A percentile compares a stretch with the other conserved stretches of the same genome.
Conservation (phyloP, 2,888 invertebrate genomes). For the Pristionchus mayeri region DNA sequence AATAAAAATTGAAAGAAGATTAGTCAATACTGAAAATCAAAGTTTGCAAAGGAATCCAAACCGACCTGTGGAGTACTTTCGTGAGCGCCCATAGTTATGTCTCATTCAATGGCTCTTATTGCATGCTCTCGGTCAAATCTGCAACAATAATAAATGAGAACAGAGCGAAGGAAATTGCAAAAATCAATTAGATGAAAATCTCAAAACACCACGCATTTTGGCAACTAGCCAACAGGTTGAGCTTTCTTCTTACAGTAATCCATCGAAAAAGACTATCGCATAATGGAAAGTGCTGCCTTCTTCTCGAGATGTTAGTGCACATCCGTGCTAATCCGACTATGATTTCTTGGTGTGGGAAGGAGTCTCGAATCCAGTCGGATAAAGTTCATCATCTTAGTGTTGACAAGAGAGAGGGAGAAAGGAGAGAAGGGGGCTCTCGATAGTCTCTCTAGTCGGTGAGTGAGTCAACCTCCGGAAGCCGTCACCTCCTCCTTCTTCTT, state of each 20-base stretch:
- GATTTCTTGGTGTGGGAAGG: background rate
- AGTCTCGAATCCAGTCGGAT: background rate
- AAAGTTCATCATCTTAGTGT: constrained; percentile 8
- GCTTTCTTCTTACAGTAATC: background rate
- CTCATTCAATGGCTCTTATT: background rate
- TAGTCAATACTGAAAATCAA: too few species aligned
- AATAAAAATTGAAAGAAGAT: background rate
- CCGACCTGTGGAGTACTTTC: constrained; percentile 38
- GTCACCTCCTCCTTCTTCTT: constrained; percentile 25
- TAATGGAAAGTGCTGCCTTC: background rate
- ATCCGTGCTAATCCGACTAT: background rate
- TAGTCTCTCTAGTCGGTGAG: too few species aligned
- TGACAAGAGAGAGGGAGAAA: too few species aligned
- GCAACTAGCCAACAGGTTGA: background rate
- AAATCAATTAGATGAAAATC: constrained; percentile 16
- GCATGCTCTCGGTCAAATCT: background rate
- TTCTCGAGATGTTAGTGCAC: background rate
- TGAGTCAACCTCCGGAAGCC: constrained; percentile 39
- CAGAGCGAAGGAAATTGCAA: too few species aligned
- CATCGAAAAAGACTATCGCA: background rate
- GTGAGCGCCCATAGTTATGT: constrained; percentile 24
- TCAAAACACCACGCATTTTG: constrained; percentile 18
- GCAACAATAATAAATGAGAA: background rate
- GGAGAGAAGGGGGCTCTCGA: too few species aligned
- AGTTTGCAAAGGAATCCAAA: background rate